Percentiles rank a stretch among this genome's conserved stretches.
Evolutionary conservation across 1,140 invertebrate genomes (phyloP).

Genomic region (Drosophila bocki): DNA sequence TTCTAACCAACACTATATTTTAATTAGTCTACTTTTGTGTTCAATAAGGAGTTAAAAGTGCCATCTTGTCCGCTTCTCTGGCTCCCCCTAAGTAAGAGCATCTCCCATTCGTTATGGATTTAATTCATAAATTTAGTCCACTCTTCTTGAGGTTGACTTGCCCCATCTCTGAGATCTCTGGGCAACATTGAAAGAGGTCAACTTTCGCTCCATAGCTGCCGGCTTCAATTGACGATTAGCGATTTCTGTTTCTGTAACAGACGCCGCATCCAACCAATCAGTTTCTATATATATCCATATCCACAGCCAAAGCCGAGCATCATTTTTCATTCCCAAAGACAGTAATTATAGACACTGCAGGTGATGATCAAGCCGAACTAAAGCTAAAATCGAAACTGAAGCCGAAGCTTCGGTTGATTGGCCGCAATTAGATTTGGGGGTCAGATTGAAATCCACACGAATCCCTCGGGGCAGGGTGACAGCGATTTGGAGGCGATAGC

Average conservation of each 20-base stretch:
- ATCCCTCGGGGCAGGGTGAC: conserved; percentile 46
- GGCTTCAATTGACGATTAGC: conserved; percentile 70
- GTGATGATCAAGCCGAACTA: conserved; percentile 55
- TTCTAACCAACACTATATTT: no score
- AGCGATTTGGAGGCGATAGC: conserved; percentile 47
- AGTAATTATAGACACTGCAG: conserved; percentile 70
- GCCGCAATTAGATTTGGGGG: conserved; percentile 61
- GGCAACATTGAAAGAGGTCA: conserved; percentile 62
- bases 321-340: conserved; percentile 63
- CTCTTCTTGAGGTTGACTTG: conserved; percentile 6
- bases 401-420: conserved; percentile 61
- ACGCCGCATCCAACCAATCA: conserved; percentile 22
- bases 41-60: neutral
- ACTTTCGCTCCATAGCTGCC: conserved; percentile 37
- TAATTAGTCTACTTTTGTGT: neutral
- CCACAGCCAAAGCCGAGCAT: conserved; percentile 29
- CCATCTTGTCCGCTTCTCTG: neutral
- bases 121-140: neutral
- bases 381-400: conserved; percentile 27
- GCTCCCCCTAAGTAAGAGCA: neutral
- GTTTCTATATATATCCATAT: conserved; percentile 14
- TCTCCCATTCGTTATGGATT: neutral
- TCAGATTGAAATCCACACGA: conserved; percentile 35
- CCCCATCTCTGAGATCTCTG: conserved; percentile 38
- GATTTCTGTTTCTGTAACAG: conserved; percentile 52